Percentiles rank a stretch among this genome's conserved stretches.
phyloP scores from a whole-genome alignment of 2,888 invertebrate genomes.

The Tinea trinotella region DNA sequence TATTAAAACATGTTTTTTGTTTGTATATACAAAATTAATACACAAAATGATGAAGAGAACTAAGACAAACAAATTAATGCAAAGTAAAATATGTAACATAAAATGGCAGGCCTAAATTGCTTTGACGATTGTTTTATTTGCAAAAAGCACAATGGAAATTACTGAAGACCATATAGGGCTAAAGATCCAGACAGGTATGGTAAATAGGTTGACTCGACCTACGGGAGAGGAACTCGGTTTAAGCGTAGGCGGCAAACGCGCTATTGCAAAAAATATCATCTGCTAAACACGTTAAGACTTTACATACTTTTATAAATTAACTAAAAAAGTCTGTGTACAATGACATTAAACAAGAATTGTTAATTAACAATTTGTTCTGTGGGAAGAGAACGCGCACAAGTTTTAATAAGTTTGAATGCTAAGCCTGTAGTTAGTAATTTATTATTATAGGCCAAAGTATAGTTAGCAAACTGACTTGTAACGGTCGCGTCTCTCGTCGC shows the following conservation, averaged over 20 bases:
- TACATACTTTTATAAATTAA: too few species aligned
- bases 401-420: background rate
- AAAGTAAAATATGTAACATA: too few species aligned
- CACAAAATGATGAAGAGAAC: too few species aligned
- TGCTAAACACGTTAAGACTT: too few species aligned
- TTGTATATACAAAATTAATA: too few species aligned
- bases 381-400: background rate
- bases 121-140: too few species aligned
- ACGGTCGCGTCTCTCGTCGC: background rate
- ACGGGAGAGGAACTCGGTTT: background rate
- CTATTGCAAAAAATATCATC: too few species aligned
- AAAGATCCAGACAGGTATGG: background rate
- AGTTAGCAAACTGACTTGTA: conserved; percentile 5
- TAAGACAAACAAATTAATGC: too few species aligned
- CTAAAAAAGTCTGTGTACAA: too few species aligned
- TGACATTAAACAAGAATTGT: too few species aligned
- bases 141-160: too few species aligned
- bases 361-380: background rate
- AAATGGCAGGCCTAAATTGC: too few species aligned
- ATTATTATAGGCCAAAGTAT: background rate
- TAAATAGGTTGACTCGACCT: background rate
- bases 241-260: background rate
- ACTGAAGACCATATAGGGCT: background rate
- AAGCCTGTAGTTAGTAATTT: background rate
- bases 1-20: background rate